These are phyloP conservation scores for Bhutanitis thaidina DNA, from an alignment of 2,888 invertebrate species.

Conservation along the genomic window DNA sequence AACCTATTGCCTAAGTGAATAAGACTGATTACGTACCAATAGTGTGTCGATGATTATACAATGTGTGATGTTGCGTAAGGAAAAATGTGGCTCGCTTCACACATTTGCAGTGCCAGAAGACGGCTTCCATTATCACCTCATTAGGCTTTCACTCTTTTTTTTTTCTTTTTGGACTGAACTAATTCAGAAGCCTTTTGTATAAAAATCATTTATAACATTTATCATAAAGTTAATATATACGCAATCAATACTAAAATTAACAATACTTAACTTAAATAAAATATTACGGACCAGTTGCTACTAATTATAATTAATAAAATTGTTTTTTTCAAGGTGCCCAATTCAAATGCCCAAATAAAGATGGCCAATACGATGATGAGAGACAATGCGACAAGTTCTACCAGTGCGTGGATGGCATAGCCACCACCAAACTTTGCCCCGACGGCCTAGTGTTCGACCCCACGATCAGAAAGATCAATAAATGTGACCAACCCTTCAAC, in stretches of 20 bases:
- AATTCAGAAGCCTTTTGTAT: background rate
- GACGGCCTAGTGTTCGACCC: conserved; percentile 95
- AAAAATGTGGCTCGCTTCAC: conserved; percentile 39
- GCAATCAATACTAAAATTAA: no score
- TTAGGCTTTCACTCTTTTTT: background rate
- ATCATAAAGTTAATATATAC: no score
- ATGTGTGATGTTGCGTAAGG: conserved; percentile 43
- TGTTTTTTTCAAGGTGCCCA: conserved; percentile 54
- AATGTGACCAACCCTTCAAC: conserved; percentile 95
- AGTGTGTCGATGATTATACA: conserved; percentile 40
- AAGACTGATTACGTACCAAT: conserved; percentile 33
- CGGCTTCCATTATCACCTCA: no score
- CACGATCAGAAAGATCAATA: conserved; percentile 90
- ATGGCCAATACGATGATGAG: conserved; percentile 89
- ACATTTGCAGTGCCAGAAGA: conserved; percentile 30
- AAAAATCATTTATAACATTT: no score
- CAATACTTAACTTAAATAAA: no score
- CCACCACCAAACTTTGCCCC: conserved; percentile 88
- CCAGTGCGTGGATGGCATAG: conserved; percentile 86
- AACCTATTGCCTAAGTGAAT: conserved; percentile 32
- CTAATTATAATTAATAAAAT: no score
- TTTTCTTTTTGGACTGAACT: background rate
- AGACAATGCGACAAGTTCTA: conserved; percentile 93
- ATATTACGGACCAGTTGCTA: no score
- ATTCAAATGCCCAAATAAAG: conserved; percentile 88